phyloP scores from a whole-genome alignment of 2,113 vertebrate genomes.

The Thalassarche chlororhynchos region DNA sequence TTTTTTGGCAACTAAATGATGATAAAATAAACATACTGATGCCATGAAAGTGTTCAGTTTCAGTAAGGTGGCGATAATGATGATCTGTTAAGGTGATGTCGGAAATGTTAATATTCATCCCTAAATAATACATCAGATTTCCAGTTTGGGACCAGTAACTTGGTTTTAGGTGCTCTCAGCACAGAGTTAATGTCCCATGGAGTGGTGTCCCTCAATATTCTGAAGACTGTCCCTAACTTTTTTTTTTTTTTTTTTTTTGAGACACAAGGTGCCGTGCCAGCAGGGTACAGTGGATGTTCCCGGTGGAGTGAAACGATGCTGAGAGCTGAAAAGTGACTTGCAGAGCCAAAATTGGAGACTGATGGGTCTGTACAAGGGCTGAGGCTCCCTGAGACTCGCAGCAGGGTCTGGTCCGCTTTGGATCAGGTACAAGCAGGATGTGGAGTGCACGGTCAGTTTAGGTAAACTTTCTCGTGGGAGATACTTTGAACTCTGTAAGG shows the following conservation, averaged over 20 bases:
- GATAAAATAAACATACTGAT: not conserved
- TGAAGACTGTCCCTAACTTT: not conserved
- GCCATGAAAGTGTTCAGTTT: not conserved
- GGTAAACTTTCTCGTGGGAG: not conserved
- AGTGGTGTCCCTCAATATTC: not conserved
- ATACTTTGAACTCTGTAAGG: not conserved
- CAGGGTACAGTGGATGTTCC: not conserved
- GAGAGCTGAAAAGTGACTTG: not conserved
- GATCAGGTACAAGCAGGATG: not conserved
- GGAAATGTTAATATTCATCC: not conserved
- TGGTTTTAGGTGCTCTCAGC: not conserved
- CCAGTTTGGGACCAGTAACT: not conserved
- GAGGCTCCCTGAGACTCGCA: not conserved
- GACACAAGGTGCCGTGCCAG: not conserved
- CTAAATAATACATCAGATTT: not conserved
- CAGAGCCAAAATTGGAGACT: not conserved
- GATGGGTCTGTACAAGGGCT: not conserved
- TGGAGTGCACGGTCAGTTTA: not conserved
- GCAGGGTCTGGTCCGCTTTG: not conserved
- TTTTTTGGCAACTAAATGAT: not conserved
- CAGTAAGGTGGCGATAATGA: not conserved
- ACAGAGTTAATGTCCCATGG: not conserved
- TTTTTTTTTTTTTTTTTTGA: not conserved
- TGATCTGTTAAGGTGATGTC: not conserved
- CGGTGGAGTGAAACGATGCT: not conserved